Evolutionary conservation across 2,888 invertebrate species (phyloP).

Genomic region (Bellardia bayeri): DNA sequence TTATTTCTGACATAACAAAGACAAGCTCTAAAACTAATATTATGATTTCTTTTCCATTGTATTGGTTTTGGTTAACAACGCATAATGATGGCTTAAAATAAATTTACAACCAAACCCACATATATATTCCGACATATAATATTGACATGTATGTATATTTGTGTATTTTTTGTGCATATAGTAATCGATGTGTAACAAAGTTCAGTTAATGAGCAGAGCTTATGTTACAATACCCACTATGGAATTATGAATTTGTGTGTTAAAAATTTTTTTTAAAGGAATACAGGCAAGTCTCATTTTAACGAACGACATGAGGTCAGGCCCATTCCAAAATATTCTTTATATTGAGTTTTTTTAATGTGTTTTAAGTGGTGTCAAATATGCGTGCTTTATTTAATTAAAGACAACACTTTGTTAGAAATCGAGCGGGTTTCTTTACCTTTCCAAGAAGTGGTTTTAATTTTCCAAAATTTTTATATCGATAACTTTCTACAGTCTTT

Average conservation of each 20-base stretch:
- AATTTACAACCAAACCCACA: neutral
- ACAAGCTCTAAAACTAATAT: conserved; percentile 49
- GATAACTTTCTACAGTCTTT: too few relatives aligned
- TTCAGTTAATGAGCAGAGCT: conserved; percentile 36
- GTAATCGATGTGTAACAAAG: conserved; percentile 27
- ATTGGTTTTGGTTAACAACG: neutral
- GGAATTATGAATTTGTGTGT: neutral
- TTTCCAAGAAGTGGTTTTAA: too few relatives aligned
- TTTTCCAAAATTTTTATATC: too few relatives aligned
- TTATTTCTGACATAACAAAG: conserved; percentile 25
- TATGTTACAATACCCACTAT: conserved; percentile 21
- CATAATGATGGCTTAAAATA: conserved; percentile 11
- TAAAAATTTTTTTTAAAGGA: too few relatives aligned
- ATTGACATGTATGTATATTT: neutral
- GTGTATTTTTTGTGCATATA: neutral
- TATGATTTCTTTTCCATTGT: conserved; percentile 19
- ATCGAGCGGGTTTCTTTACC: too few relatives aligned
- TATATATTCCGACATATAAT: neutral
- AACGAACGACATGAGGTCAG: too few relatives aligned
- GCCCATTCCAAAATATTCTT: too few relatives aligned
- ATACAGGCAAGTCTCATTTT: too few relatives aligned
- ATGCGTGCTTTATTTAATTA: too few relatives aligned
- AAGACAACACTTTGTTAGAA: too few relatives aligned
- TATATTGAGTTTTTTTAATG: too few relatives aligned
- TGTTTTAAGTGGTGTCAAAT: too few relatives aligned